phyloP scores from a whole-genome alignment of 2,797 vertebrate species.

The Florisuga fusca region DNA sequence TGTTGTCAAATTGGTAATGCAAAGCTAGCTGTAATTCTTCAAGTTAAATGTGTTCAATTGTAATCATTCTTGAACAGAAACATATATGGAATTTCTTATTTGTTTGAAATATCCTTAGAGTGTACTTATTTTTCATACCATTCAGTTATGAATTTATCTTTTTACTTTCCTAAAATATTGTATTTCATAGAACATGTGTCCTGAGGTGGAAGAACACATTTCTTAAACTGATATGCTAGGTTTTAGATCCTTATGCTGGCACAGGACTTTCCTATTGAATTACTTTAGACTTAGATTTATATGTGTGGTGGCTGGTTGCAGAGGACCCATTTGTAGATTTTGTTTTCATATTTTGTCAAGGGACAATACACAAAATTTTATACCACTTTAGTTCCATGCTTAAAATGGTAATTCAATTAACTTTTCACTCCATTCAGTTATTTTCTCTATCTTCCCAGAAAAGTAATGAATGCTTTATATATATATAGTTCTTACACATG shows the following conservation, averaged over 20 bases:
- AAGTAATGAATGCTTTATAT: neutral
- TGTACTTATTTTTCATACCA: neutral
- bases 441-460: neutral
- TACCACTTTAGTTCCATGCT: neutral
- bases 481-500: neutral
- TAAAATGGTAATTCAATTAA: neutral
- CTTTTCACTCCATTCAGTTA: neutral
- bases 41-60: neutral
- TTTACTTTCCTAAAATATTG: neutral
- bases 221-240: neutral
- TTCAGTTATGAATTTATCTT: neutral
- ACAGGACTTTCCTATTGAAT: neutral
- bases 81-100: neutral
- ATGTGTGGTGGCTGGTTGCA: rapidly evolving
- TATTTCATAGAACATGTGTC: neutral
- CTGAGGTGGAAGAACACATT: neutral
- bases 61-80: neutral
- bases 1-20: neutral
- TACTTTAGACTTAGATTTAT: neutral
- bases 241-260: rapidly evolving
- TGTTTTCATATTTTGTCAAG: neutral
- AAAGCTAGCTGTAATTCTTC: neutral
- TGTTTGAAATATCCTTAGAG: neutral
- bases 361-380: neutral
- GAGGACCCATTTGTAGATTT: neutral